phyloP scores from a whole-genome alignment of 1,140 invertebrate species.

The Vollenhovia emeryi region DNA sequence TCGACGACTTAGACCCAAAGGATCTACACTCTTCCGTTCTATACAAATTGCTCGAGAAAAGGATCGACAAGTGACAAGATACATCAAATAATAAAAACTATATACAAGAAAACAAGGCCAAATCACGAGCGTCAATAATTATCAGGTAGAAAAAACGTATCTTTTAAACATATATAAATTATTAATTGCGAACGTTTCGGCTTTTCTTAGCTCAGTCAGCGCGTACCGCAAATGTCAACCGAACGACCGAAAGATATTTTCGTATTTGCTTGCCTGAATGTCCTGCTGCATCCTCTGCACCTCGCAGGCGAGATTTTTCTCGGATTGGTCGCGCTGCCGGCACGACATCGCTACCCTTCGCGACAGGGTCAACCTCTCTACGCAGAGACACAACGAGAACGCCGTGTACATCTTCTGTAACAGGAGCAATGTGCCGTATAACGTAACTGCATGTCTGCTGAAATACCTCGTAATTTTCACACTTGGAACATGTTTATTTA shows the following conservation, averaged over 20 bases:
- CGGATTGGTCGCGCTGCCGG: constrained; percentile 81
- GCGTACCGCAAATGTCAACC: too few species aligned
- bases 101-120: too few species aligned
- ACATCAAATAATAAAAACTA: too few species aligned
- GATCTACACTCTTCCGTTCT: neutral
- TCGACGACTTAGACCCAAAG: neutral
- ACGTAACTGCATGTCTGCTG: neutral
- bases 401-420: constrained; percentile 80
- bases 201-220: too few species aligned
- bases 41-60: neutral
- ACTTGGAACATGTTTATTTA: constrained; percentile 60
- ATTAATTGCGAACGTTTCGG: too few species aligned
- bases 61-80: neutral
- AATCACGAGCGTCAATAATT: too few species aligned
- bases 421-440: constrained; percentile 6
- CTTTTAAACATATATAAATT: too few species aligned
- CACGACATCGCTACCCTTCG: constrained; percentile 75
- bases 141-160: too few species aligned
- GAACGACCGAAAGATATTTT: too few species aligned
- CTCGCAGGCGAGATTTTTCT: constrained; percentile 79
- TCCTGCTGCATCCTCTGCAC: constrained; percentile 79
- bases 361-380: constrained; percentile 80
- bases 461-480: neutral
- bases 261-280: constrained; percentile 78
- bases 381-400: constrained; percentile 80